Evolutionary conservation across 2,797 vertebrate species (phyloP).

Genomic region (Bovichtus diacanthus): DNA sequence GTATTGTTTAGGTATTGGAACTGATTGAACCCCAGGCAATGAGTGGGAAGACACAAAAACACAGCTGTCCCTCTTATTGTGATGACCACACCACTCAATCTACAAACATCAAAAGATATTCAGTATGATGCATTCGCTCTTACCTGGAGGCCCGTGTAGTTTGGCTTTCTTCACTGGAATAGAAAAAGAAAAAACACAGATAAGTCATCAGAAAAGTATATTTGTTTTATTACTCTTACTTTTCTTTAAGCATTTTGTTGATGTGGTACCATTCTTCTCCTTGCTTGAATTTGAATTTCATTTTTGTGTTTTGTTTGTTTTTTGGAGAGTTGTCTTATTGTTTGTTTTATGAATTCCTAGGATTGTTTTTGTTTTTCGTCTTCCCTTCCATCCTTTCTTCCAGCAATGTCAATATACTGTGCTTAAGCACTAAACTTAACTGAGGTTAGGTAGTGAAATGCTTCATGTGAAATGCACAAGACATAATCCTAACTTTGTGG

Average conservation of each 20-base stretch:
- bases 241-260: not conserved
- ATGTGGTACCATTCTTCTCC: not conserved
- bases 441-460: not conserved
- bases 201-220: conserved; percentile 29
- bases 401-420: not conserved
- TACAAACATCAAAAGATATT: not conserved
- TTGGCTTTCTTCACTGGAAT: conserved; percentile 87
- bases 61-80: not conserved
- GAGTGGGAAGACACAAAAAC: not conserved
- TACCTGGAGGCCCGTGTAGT: conserved; percentile 87
- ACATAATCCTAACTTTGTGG: not conserved
- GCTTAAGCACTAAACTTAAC: not conserved
- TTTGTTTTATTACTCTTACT: not conserved
- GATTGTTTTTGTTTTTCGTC: not conserved
- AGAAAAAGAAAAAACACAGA: conserved; percentile 50
- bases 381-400: not conserved
- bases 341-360: not conserved
- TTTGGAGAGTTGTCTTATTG: not conserved
- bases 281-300: not conserved
- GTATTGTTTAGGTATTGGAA: not conserved
- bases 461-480: not conserved
- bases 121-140: conserved; percentile 33
- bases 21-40: not conserved
- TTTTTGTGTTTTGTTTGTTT: not conserved
- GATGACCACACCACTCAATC: not conserved